Percentiles rank a stretch among this genome's conserved stretches.
Conservation (phyloP, 2,113 vertebrate genomes). For the Xiphophorus maculatus region DNA sequence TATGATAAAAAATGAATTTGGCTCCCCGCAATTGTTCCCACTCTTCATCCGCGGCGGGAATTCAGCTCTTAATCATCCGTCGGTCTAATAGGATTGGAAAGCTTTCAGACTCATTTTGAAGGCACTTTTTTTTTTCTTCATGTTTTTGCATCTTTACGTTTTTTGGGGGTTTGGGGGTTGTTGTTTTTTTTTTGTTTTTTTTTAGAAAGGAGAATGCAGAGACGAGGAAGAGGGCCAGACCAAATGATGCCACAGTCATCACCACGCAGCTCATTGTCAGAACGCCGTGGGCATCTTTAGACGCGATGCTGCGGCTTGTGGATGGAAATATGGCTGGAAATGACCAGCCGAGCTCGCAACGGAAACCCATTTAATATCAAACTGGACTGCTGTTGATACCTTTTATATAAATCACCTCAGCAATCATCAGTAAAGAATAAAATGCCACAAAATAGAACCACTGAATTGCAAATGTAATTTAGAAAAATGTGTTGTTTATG, state of each 20-base stretch:
- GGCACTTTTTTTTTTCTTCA: conserved; percentile 11
- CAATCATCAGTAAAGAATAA: conserved; percentile 37
- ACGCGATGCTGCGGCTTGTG: not conserved
- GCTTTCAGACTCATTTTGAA: conserved; percentile 49
- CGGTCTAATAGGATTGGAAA: conserved; percentile 33
- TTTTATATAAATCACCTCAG: conserved; percentile 21
- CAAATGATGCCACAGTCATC: too few species aligned
- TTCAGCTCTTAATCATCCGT: conserved; percentile 40
- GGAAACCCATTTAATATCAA: conserved; percentile 23
- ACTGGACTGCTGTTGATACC: conserved; percentile 24
- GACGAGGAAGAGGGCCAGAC: not conserved
- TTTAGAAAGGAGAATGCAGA: conserved; percentile 8
- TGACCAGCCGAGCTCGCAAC: not conserved
- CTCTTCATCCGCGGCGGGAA: conserved; percentile 26
- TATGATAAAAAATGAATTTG: conserved; percentile 27
- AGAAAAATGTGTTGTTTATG: not conserved
- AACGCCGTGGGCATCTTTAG: not conserved
- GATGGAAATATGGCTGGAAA: not conserved
- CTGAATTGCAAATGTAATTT: not conserved
- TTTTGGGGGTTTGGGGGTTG: too few species aligned
- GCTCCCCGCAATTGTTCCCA: conserved; percentile 29
- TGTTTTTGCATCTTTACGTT: conserved; percentile 43
- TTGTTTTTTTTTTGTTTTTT: too few species aligned
- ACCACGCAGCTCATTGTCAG: not conserved
- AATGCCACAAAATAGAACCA: conserved; percentile 30